Evolutionary conservation across 2,113 vertebrate genomes (phyloP), one percentile per base, ranked within the genome.

Genomic region (Anhinga rufa): DNA sequence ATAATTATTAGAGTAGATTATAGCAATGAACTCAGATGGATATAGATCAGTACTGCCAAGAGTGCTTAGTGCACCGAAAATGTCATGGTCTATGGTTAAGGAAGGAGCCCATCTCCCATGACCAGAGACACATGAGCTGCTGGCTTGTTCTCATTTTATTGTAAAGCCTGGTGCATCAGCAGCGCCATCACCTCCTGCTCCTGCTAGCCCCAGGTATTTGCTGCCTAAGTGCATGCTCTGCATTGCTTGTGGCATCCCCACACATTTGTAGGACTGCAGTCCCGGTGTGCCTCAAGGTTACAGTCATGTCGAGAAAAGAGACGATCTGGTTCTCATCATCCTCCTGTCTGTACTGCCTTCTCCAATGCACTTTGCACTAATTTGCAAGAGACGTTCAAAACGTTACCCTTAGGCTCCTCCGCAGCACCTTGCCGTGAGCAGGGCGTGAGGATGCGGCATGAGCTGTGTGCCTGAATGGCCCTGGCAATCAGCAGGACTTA

Each of bases 1-100:
- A 76, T 89, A 93, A 92, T 94, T 84, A 82, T 72, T 87, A 60
- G 78, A 89, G 88, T 86, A 85, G 81, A 89, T 95, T 92, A 84
- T 29, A 70, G 81, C 65, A 78, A 46, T 62, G 86, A 79, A 88
- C 42, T 84, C 28, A 17, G 69, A 64, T 84, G 85, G 86, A 48
- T 85, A 83, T 61, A 58, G 86, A 88, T 91, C 92, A 91, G 68
- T 40, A n/a, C 54, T 86, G 75, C 85, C 51, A 46, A 66, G 65
- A 86, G 52, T 51, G 82, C 87, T 80, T 48, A 58, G 72, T 18
- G 48, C 80, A 72, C 57, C 14, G n/a, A 72, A 55, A 95, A 72
- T 21, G 9, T 6, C 8, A 0, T 2, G 0, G 42, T 70, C 34
- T 36, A 38, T 78, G 58, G 58, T 42, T 58, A 28, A 78, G 68